Percentiles rank a stretch among this genome's conserved stretches.
Evolutionary conservation across 2,888 invertebrate genomes (phyloP).

Genomic region (Phyto melanocephala): DNA sequence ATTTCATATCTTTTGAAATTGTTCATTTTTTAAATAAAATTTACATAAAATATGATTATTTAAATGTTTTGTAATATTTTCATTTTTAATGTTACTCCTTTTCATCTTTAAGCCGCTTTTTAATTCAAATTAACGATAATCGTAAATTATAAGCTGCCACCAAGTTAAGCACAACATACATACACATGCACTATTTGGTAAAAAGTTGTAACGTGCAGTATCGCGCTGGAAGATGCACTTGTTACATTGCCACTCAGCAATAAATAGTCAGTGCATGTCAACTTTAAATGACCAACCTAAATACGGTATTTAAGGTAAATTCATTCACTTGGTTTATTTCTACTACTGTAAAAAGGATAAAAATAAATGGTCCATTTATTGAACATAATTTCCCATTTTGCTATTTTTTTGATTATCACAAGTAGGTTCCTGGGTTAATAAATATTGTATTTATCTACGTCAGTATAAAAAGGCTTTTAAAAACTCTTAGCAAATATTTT

Average conservation of each 20-base stretch:
- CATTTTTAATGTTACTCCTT: background rate
- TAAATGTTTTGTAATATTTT: constrained; percentile 37
- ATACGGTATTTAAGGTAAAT: constrained; percentile 40
- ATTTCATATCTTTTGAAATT: background rate
- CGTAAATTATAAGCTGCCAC: constrained; percentile 62
- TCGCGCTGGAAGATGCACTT: constrained; percentile 31
- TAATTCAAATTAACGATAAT: constrained; percentile 58
- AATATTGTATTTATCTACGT: no score
- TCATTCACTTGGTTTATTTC: background rate
- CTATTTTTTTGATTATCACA: no score
- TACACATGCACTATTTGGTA: background rate
- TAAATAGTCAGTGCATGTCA: constrained; percentile 18
- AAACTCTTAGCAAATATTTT: no score
- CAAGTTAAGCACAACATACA: constrained; percentile 17
- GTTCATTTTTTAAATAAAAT: constrained; percentile 8
- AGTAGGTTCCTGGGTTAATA: no score
- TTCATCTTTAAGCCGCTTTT: constrained; percentile 39
- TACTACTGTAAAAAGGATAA: no score
- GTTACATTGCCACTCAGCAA: constrained; percentile 15
- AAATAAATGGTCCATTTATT: no score
- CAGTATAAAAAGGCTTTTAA: no score
- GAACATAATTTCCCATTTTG: no score
- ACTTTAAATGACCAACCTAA: constrained; percentile 32
- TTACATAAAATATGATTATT: constrained; percentile 27
- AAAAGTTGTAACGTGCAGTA: background rate